Percentiles rank a stretch among this genome's conserved stretches.
phyloP scores from a whole-genome alignment of 2,888 invertebrate species.

The Agrilus mali region DNA sequence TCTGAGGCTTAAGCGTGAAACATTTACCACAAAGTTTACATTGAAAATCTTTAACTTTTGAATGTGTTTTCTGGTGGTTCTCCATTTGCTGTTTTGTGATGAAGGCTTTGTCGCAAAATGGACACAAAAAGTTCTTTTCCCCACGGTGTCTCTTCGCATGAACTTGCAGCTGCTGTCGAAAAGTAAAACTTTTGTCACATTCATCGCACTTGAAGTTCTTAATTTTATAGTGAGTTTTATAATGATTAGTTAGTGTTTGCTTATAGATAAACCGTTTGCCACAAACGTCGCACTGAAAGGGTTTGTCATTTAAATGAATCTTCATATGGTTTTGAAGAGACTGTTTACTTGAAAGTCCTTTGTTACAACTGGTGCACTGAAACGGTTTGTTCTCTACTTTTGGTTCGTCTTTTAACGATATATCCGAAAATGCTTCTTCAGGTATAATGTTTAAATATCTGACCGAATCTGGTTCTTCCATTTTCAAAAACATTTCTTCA shows the following conservation, averaged over 20 bases:
- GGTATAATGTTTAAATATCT: too few relatives aligned
- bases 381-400: conserved; percentile 10
- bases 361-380: conserved; percentile 16
- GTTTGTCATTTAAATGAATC: conserved; percentile 12
- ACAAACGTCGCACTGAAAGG: conserved; percentile 12
- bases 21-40: conserved; percentile 7
- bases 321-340: conserved; percentile 9
- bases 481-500: too few relatives aligned
- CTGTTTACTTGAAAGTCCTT: conserved; percentile 16
- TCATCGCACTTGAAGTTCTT: conserved; percentile 19
- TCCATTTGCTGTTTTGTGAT: conserved; percentile 11
- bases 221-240: conserved; percentile 5
- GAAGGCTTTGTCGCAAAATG: conserved; percentile 13
- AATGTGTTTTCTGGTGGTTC: conserved; percentile 8
- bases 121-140: conserved; percentile 15
- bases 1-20: conserved; percentile 9
- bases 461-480: too few relatives aligned
- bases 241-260: conserved; percentile 9
- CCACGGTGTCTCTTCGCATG: conserved; percentile 16
- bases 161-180: conserved; percentile 17
- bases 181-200: conserved; percentile 39
- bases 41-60: conserved; percentile 7
- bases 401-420: too few relatives aligned
- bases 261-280: conserved; percentile 10
- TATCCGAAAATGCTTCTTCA: too few relatives aligned